These are phyloP conservation scores for Andrena camellia DNA, from an alignment of 2,888 invertebrate genomes.

Conservation along the genomic window DNA sequence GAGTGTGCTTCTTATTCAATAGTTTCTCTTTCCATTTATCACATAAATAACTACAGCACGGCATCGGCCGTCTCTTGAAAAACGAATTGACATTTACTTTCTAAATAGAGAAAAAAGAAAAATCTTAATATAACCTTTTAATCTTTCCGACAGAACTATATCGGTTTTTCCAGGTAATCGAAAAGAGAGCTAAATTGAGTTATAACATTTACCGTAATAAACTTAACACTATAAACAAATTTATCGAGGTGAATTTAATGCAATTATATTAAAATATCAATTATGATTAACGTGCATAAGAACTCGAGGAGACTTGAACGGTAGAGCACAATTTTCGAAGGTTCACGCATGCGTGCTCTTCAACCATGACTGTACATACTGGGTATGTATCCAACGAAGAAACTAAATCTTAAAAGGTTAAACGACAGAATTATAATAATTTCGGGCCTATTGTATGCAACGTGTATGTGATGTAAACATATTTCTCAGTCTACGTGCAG, in stretches of 20 bases:
- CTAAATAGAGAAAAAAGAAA: constrained; percentile 16
- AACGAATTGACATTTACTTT: not conserved
- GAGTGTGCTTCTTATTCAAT: not conserved
- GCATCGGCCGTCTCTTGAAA: not conserved
- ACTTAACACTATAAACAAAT: not conserved
- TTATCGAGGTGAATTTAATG: constrained; percentile 7
- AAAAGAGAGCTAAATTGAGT: not conserved
- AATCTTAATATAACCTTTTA: constrained; percentile 47
- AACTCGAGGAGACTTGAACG: constrained; percentile 48
- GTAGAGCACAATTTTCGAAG: constrained; percentile 43
- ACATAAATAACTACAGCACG: not conserved
- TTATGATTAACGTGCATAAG: constrained; percentile 38
- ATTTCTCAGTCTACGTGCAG: constrained; percentile 11
- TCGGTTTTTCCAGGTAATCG: constrained; percentile 17
- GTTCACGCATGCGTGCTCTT: constrained; percentile 44
- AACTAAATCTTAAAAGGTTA: constrained; percentile 58
- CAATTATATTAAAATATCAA: constrained; percentile 9
- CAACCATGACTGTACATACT: not conserved
- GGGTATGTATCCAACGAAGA: constrained; percentile 36
- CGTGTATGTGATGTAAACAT: constrained; percentile 20
- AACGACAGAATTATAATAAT: constrained; percentile 50
- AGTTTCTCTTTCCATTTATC: not conserved
- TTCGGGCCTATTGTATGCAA: constrained; percentile 31
- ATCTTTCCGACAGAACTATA: not conserved
- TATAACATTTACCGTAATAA: constrained; percentile 36